Conservation (phyloP, 2,797 vertebrate genomes). For the Falco concolor region DNA sequence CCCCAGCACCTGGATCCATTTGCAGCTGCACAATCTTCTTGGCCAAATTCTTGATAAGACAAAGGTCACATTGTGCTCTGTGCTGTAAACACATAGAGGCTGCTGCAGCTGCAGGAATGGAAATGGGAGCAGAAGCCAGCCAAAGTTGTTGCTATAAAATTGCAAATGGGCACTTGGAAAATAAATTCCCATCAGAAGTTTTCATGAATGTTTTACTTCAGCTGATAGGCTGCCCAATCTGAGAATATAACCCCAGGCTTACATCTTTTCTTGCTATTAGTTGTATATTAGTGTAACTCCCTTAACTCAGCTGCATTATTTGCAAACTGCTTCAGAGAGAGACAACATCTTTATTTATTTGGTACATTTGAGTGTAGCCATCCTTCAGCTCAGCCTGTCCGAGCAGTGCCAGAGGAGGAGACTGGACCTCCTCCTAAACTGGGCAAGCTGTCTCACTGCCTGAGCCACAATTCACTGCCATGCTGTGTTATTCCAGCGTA, state of each 20-base stretch:
- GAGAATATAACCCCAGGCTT: neutral
- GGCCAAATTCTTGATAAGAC: conserved; percentile 5
- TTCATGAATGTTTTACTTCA: neutral
- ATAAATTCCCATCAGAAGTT: neutral
- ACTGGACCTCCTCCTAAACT: neutral
- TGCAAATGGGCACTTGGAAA: neutral
- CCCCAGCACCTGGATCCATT: conserved; percentile 2
- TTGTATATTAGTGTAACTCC: neutral
- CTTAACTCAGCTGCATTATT: neutral
- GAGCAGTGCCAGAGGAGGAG: neutral
- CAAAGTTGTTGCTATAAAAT: conserved; percentile 1
- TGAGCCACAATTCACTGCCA: neutral
- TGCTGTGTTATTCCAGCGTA: neutral
- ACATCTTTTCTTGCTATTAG: neutral
- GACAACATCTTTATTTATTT: neutral
- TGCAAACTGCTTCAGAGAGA: conserved; percentile 4
- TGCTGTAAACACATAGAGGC: neutral
- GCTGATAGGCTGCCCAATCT: neutral
- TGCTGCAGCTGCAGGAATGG: conserved; percentile 4
- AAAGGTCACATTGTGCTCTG: conserved; percentile 34
- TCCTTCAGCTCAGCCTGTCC: neutral
- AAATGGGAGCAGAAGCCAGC: neutral
- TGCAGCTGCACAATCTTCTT: conserved; percentile 21
- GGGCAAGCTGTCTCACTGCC: neutral
- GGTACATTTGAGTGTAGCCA: neutral